Conservation (phyloP, 2,888 invertebrate species). For the Andrena fulva region DNA sequence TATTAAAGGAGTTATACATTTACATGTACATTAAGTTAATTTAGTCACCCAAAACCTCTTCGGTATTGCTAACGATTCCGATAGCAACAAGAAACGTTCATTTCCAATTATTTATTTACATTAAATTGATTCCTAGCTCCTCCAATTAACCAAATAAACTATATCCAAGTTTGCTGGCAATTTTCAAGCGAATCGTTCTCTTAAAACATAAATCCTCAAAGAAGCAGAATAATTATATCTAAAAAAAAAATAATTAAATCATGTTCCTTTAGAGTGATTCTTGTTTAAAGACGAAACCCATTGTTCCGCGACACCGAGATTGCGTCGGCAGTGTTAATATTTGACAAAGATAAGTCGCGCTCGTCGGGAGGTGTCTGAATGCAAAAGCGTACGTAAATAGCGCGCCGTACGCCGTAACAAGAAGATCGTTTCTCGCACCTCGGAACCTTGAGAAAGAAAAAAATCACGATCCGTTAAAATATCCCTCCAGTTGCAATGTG, state of each 20-base stretch:
- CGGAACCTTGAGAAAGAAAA: too few species aligned
- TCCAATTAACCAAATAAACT: too few species aligned
- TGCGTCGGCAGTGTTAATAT: constrained; percentile 75
- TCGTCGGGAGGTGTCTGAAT: constrained; percentile 22
- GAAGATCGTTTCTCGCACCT: neutral
- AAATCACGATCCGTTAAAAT: neutral
- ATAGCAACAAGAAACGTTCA: neutral
- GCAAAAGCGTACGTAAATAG: constrained; percentile 48
- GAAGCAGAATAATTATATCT: neutral
- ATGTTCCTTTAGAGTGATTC: neutral
- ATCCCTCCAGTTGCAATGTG: neutral
- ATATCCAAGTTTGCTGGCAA: too few species aligned
- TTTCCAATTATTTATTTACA: neutral
- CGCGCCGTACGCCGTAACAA: neutral
- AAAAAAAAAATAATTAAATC: constrained; percentile 2
- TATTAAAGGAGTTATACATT: neutral
- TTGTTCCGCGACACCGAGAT: constrained; percentile 40
- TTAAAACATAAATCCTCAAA: neutral
- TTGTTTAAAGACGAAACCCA: constrained; percentile 16
- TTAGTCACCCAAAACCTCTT: neutral
- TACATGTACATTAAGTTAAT: neutral
- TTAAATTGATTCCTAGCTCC: neutral
- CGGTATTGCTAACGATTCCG: neutral
- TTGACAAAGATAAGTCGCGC: constrained; percentile 74
- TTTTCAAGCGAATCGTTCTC: too few species aligned